Conservation (phyloP, 2,797 vertebrate genomes). For the Tenualosa ilisha region DNA sequence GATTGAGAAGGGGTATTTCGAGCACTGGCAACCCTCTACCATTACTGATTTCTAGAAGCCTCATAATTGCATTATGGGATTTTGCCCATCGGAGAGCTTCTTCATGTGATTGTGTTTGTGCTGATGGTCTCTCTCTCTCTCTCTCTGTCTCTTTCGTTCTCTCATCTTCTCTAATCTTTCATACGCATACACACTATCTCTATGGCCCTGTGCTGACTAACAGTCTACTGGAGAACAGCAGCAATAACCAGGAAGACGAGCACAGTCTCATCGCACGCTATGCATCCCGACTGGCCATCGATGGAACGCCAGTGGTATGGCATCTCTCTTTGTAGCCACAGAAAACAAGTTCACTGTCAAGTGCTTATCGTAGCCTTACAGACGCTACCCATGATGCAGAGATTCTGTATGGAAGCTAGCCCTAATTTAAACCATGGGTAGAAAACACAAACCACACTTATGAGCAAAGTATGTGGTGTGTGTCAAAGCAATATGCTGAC, state of each 20-base stretch:
- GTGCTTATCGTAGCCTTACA: background rate
- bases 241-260: conserved; percentile 93
- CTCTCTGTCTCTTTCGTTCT: background rate
- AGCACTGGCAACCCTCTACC: background rate
- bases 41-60: conserved; percentile 27
- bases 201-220: conserved; percentile 54
- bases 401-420: background rate
- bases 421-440: too few species aligned
- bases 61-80: conserved; percentile 26
- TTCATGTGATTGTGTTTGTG: background rate
- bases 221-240: conserved; percentile 89
- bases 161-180: background rate
- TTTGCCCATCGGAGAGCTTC: background rate
- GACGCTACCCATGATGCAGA: background rate
- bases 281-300: conserved; percentile 94
- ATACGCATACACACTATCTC: conserved; percentile 29
- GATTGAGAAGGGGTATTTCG: background rate
- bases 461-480: too few species aligned
- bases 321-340: conserved; percentile 31
- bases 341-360: background rate
- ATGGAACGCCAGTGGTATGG: conserved; percentile 89
- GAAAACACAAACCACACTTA: too few species aligned
- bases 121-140: background rate
- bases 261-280: conserved; percentile 98
- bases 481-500: too few species aligned